Base-by-base conservation (phyloP, 2,888 invertebrate genomes). In the Noctua comes region DNA sequence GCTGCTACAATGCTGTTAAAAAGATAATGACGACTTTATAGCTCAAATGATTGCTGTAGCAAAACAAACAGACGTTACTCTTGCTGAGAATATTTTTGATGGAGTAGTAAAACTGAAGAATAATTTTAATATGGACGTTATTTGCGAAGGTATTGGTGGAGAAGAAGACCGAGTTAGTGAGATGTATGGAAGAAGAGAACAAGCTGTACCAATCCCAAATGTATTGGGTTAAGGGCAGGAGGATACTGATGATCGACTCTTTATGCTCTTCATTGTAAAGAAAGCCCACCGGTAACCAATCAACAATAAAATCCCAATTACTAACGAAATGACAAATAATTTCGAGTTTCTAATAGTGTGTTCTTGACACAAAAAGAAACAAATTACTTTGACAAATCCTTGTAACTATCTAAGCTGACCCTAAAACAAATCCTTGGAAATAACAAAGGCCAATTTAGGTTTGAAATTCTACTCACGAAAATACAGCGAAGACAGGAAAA, bases 391-490 rank as follows among this genome's bases (percentile, higher is more conserved):
- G n/a, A 21, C 40, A 77, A 77, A 83, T 48, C 31, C 46, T 73
- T 76, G 64, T 13, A 21, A 46, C 24, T 13, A 46, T 57, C 46
- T n/a, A 51, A 65, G 59, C 27, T 73, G 54, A 73, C 72, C 54
- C 62, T 69, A 70, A 43, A 27, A 72, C 11, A 62, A 73, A 83
- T 68, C 59, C 73, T 76, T 84, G 70, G 8, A 71, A 48, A 51
- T 31, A 64, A 83, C 27, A 73, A 80, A 86, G 80, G 78, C 73
- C 68, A 54, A 64, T 46, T 64, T 40, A 46, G 7, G 13, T 62
- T 86, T 77, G 10, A 51, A 68, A 88, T 86, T 82, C 88, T 79
- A 70, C 75, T 81, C 89, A 90, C 82, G 78, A 57, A 43, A 51
- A 68, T 57, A 69, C 43, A 31, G 73, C 21, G 73, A 69, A 80